phyloP scores from a whole-genome alignment of 1,140 invertebrate species.

The Ceratoteleas bidentatus region DNA sequence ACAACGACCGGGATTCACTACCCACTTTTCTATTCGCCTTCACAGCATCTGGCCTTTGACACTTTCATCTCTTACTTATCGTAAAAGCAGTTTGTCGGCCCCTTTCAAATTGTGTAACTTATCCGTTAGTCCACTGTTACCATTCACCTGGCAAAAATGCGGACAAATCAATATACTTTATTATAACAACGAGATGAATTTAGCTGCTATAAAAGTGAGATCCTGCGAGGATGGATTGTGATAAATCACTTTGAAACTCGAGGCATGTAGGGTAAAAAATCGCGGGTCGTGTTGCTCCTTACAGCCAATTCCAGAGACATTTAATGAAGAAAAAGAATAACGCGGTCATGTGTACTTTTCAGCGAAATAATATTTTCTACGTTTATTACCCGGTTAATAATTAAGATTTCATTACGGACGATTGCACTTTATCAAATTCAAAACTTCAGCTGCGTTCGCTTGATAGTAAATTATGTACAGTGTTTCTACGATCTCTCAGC shows the following conservation, averaged over 20 bases:
- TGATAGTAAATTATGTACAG: neutral
- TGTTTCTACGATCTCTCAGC: neutral
- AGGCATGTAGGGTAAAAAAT: no score
- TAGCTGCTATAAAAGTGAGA: no score
- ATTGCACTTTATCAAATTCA: neutral
- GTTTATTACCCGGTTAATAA: neutral
- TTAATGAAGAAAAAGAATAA: no score
- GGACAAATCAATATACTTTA: neutral
- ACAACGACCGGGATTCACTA: slow-evolving; percentile 42
- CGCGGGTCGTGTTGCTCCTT: neutral
- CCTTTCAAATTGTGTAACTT: slow-evolving; percentile 34
- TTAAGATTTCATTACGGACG: neutral
- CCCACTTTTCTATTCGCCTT: slow-evolving; percentile 50
- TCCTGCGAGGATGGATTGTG: no score
- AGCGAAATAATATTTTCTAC: no score
- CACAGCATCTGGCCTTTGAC: slow-evolving; percentile 40
- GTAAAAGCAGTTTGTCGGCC: slow-evolving; percentile 47
- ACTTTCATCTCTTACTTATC: slow-evolving; percentile 70
- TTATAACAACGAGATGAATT: neutral
- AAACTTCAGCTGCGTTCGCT: neutral
- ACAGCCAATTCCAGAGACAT: neutral
- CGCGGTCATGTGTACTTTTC: no score
- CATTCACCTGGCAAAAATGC: neutral
- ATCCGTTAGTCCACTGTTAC: slow-evolving; percentile 19
- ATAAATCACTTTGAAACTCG: no score